phyloP scores from a whole-genome alignment of 2,113 vertebrate species.

The Antigone vipio region DNA sequence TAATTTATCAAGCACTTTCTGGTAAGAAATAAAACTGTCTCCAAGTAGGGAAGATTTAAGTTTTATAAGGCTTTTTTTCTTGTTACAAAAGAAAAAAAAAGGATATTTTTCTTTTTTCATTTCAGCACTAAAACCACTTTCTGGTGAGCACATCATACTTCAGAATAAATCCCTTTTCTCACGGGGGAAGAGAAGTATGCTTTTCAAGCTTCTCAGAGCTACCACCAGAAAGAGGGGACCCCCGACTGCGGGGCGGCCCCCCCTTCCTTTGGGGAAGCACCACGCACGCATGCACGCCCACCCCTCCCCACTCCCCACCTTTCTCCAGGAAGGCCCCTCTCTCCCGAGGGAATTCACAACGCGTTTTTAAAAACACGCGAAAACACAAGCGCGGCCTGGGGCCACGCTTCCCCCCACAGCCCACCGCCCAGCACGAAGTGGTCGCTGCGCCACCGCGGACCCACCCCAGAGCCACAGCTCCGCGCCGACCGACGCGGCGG shows the following conservation, averaged over 20 bases:
- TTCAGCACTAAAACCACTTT: neutral
- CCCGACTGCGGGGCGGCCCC: neutral
- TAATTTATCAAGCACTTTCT: neutral
- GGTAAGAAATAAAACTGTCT: too few species aligned
- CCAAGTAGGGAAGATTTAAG: neutral
- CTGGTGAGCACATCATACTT: too few species aligned
- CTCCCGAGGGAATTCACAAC: neutral
- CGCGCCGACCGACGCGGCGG: too few species aligned
- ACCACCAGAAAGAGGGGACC: accelerated
- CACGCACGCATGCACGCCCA: neutral
- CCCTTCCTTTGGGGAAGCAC: accelerated
- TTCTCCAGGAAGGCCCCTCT: neutral
- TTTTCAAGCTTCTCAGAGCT: neutral
- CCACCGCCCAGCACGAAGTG: neutral
- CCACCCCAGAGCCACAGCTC: neutral
- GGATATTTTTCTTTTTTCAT: too few species aligned
- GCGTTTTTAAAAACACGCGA: too few species aligned
- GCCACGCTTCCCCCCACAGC: neutral
- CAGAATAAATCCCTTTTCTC: accelerated
- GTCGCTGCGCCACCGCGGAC: neutral
- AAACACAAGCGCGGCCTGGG: accelerated
- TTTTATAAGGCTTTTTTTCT: accelerated
- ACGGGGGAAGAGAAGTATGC: accelerated
- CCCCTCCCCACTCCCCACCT: too few species aligned
- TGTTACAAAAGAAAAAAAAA: neutral